Conservation (phyloP, 2,797 vertebrate genomes). For the Anableps anableps region DNA sequence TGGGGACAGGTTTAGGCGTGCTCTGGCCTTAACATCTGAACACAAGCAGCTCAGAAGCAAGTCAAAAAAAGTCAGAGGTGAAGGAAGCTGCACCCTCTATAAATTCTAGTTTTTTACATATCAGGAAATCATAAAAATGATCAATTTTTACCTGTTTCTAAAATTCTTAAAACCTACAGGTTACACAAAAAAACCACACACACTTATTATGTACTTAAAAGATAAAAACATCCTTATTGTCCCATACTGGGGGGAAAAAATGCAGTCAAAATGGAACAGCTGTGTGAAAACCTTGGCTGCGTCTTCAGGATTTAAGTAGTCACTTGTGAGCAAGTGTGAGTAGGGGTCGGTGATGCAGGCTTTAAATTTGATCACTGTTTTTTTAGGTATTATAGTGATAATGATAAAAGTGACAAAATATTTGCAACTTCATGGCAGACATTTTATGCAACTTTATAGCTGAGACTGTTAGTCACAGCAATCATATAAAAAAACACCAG, state of each 20-base stretch:
- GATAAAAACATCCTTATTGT: too few relatives aligned
- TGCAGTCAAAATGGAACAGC: neutral
- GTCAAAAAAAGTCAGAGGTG: neutral
- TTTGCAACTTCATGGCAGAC: too few relatives aligned
- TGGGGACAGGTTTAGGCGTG: constrained; percentile 34
- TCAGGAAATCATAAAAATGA: neutral
- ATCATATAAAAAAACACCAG: too few relatives aligned
- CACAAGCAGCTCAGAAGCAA: constrained; percentile 1
- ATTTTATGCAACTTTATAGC: too few relatives aligned
- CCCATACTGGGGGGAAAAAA: too few relatives aligned
- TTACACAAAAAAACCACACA: neutral
- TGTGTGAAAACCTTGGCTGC: neutral
- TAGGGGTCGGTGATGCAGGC: too few relatives aligned
- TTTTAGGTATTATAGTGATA: neutral
- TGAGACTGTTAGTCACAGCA: too few relatives aligned
- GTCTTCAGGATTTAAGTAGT: neutral
- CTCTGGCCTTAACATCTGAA: constrained; percentile 8
- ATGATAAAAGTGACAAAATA: neutral
- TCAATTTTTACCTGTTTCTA: neutral
- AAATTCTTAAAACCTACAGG: neutral
- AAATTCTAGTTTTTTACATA: neutral
- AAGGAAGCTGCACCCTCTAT: neutral
- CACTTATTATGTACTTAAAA: neutral
- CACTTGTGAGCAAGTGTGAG: neutral
- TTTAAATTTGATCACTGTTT: too few relatives aligned